Conservation (phyloP, 2,888 invertebrate species). For the Zhuqinia jingwanae region DNA sequence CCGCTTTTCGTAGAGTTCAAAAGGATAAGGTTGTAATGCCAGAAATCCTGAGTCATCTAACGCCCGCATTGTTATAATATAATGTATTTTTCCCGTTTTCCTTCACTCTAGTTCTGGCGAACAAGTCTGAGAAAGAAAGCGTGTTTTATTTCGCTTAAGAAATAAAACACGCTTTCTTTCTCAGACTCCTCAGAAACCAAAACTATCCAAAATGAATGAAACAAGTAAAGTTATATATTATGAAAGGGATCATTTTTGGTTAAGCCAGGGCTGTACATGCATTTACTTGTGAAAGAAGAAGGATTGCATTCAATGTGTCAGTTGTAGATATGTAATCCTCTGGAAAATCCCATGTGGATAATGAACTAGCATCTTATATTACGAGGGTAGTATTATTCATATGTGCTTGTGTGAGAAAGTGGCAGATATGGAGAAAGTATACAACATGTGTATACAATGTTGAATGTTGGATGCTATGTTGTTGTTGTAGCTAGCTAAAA, state of each 20-base stretch:
- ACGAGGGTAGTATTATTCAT: conserved; percentile 65
- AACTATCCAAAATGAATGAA: too few relatives aligned
- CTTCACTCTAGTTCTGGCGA: background rate
- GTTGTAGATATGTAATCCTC: conserved; percentile 59
- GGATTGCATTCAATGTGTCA: conserved; percentile 53
- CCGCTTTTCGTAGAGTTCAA: too few relatives aligned
- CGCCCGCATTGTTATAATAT: background rate
- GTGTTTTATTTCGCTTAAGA: too few relatives aligned
- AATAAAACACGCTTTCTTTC: too few relatives aligned
- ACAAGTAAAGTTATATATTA: background rate
- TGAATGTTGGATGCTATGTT: too few relatives aligned
- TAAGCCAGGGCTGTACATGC: conserved; percentile 33
- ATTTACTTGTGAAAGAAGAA: background rate
- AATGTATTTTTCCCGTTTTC: too few relatives aligned
- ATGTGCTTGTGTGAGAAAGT: conserved; percentile 56
- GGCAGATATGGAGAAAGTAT: conserved; percentile 5
- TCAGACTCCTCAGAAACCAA: background rate
- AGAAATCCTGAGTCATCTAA: too few relatives aligned
- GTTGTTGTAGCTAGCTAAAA: too few relatives aligned
- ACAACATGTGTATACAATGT: too few relatives aligned
- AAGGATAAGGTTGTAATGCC: too few relatives aligned
- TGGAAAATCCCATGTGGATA: conserved; percentile 65
- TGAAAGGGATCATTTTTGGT: background rate
- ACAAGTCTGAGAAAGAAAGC: background rate
- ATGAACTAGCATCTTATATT: conserved; percentile 55